Conservation (phyloP, 2,888 invertebrate species). For the Ectobius pallidus region DNA sequence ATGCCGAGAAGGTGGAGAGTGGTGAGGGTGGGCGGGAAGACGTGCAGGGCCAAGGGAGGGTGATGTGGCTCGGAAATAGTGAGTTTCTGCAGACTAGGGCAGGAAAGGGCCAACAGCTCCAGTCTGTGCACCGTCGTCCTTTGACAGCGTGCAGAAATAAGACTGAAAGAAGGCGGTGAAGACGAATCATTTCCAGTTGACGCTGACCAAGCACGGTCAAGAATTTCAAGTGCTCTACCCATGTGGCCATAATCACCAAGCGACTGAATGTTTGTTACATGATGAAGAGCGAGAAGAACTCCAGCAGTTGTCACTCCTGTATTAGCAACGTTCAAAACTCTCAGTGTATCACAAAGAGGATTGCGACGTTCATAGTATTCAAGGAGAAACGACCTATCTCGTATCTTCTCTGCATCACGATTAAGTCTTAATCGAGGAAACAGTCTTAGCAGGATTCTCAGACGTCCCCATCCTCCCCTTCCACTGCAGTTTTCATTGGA, state of each 20-base stretch:
- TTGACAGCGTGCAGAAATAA: conserved; percentile 53
- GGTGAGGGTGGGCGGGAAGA: conserved; percentile 52
- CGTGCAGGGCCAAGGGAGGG: conserved; percentile 51
- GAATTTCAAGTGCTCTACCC: conserved; percentile 54
- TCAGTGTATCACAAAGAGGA: conserved; percentile 53
- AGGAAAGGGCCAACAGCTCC: conserved; percentile 53
- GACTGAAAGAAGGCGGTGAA: conserved; percentile 51
- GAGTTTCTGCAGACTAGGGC: conserved; percentile 53
- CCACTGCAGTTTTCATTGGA: conserved; percentile 20
- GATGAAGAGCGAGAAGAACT: conserved; percentile 52
- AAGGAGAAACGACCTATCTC: conserved; percentile 49
- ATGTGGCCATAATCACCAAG: conserved; percentile 55
- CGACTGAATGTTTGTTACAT: conserved; percentile 53
- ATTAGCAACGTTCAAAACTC: conserved; percentile 54
- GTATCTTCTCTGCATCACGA: conserved; percentile 45
- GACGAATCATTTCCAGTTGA: conserved; percentile 33
- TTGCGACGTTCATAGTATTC: conserved; percentile 54
- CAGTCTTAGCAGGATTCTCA: conserved; percentile 40
- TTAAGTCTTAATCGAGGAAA: conserved; percentile 44
- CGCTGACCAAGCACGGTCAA: conserved; percentile 47
- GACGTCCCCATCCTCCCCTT: conserved; percentile 39
- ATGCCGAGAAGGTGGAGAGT: conserved; percentile 51
- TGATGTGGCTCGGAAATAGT: conserved; percentile 55
- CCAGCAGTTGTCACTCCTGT: conserved; percentile 55
- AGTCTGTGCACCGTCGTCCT: conserved; percentile 52